These are phyloP conservation scores for Archilochus colubris DNA, from an alignment of 2,113 vertebrate genomes.

Conservation along the genomic window DNA sequence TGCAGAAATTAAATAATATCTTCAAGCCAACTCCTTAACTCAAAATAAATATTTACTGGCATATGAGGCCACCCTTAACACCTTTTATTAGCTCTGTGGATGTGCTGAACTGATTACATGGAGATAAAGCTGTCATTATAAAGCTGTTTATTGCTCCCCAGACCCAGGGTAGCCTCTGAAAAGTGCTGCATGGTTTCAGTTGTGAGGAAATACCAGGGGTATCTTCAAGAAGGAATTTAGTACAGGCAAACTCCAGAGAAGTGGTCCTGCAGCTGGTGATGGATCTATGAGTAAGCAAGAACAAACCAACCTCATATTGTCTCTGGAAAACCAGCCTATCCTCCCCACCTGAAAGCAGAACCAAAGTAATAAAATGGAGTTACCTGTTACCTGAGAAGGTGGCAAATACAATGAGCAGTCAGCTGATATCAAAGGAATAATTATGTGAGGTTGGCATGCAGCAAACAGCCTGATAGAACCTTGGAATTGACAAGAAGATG, in stretches of 20 bases:
- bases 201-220: background rate
- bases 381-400: background rate
- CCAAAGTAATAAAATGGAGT: background rate
- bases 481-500: background rate
- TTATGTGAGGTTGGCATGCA: background rate
- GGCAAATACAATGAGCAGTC: background rate
- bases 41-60: background rate
- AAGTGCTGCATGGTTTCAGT: background rate
- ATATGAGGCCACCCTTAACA: background rate
- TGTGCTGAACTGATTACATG: background rate
- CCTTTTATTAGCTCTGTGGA: background rate
- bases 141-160: background rate
- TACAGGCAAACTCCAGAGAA: background rate
- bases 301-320: background rate
- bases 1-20: background rate
- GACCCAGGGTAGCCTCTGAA: background rate
- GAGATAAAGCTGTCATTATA: background rate
- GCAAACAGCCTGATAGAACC: background rate
- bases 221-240: background rate
- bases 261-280: background rate
- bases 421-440: background rate
- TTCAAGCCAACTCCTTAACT: background rate
- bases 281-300: background rate
- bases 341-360: background rate
- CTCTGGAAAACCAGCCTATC: background rate